Conservation (phyloP, 2,113 vertebrate species). For the Syngnathoides biaculeatus region DNA sequence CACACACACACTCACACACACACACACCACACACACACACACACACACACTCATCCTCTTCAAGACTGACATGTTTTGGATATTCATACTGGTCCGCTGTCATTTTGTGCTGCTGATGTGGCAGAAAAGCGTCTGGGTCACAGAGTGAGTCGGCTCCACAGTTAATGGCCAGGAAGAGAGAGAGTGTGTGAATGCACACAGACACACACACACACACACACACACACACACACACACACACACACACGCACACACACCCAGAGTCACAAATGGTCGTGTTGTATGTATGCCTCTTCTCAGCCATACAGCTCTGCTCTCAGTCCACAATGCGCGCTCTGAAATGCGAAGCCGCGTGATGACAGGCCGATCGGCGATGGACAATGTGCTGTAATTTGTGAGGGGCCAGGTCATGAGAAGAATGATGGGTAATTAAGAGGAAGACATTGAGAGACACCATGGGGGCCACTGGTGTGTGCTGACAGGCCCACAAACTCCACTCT, state of each 20-base stretch:
- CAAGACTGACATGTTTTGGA: conserved; percentile 14
- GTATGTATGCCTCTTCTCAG: conserved; percentile 22
- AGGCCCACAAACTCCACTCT: conserved; percentile 46
- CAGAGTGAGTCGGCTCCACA: conserved; percentile 78
- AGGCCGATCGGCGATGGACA: conserved; percentile 74
- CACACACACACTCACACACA: not conserved
- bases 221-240: not conserved
- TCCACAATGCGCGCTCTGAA: conserved; percentile 67
- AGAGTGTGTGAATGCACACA: not conserved
- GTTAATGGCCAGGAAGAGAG: conserved; percentile 64
- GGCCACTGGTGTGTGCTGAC: conserved; percentile 59
- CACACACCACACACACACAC: not conserved
- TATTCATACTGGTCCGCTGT: conserved; percentile 58
- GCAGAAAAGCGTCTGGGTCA: conserved; percentile 78
- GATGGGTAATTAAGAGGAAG: conserved; percentile 80
- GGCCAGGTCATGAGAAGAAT: conserved; percentile 67
- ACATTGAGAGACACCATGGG: conserved; percentile 64
- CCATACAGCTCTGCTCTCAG: conserved; percentile 39
- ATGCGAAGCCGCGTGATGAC: conserved; percentile 75
- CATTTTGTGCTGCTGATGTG: conserved; percentile 70
- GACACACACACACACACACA: not conserved
- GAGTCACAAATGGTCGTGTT: conserved; percentile 8
- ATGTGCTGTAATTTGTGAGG: conserved; percentile 79
- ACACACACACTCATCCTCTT: conserved; percentile 15
- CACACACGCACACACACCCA: not conserved